Base-by-base conservation (phyloP, 2,888 invertebrate species). In the Strigamia maritima region DNA sequence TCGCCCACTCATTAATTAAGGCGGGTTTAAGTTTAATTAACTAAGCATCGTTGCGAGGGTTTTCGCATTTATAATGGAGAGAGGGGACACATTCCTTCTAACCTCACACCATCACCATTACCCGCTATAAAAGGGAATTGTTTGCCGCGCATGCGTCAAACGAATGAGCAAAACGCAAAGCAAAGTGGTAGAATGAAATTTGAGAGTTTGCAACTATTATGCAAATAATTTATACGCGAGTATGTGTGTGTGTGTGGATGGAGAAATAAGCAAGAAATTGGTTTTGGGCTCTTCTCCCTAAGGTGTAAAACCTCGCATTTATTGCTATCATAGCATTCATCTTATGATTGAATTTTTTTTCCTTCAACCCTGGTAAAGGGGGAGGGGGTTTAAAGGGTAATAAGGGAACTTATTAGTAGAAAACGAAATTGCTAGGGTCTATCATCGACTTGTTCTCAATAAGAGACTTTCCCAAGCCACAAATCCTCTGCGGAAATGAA, bases 11-110 rank as follows among this genome's bases (percentile, higher is more conserved):
- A 60, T 78, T 78, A 78, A 78, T 78, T 78, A 78, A 78, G 65
- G 60, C 60, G 78, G 40, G 78, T 78, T 78, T 78, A 78, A 78
- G 19, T 78, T 78, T 60, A 78, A 78, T 78, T 78, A 78, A 78
- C 60, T 78, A 78, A 78, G 78, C 54, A 49, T 28, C 65, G 78
- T 78, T 60, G 22, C 60, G 65, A 78, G 78, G 31, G 78, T 54
- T 78, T 40, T 60, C 78, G 65, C 78, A 60, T 78, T 78, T 78
- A 60, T 31, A 60, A 31, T 60, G 26, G 26, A 26, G 75, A 49
- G 3, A 54, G n/a, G 60, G n/a, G 60, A 31, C 31, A 31, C 31
- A 31, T 31, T 31, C 31, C 31, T 31, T 31, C 31, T 31, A 31
- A 31, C 31, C 31, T 31, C 31, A 6, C 31, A 6, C 31, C 31